Base-by-base conservation (phyloP, 2,797 vertebrate species). In the Rachycentron canadum region DNA sequence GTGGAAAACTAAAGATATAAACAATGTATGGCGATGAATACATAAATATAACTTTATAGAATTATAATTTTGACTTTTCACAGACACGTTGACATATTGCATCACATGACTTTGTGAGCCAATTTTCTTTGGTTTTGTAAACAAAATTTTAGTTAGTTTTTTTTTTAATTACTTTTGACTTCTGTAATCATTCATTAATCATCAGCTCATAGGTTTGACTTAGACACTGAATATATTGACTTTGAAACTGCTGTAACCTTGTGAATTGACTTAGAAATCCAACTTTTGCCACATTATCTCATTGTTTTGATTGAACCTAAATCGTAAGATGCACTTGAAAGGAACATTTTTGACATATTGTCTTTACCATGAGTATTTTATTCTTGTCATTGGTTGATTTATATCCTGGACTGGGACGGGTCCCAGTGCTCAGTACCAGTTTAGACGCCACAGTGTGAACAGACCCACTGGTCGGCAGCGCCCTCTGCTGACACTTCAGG, bases 401-500 rank as follows among this genome's bases (percentile, higher is more conserved):
- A 11, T n/a, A 55, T 19, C 2, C 61, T 14, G n/a, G n/a, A n/a
- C n/a, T n/a, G n/a, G n/a, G n/a, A 72, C 32, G 59, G 28, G 53
- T 49, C 23, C 26, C 47, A 71, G 36, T 14, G 6, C 41, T 36
- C 1, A n/a, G 32, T 23, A 9, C 34, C 52, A 28, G 3, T 19
- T 30, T 4, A 8, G 52, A 55, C 17, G 12, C 23, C 30, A 21
- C n/a, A 2, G 25, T n/a, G 50, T 52, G 5, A 7, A 4, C 10
- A 10, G 21, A 16, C n/a, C 9, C 21, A 5, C 26, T 57, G 68
- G 49, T n/a, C 41, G 0, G 30, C 49, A 76, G 78, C 87, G 88
- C 82, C 85, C 84, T 69, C 92, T 91, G 60, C 50, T 71, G 92
- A 2, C n/a, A 0, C 1, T 3, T 0, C 3, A 0, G 25, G 3